Evolutionary conservation across 2,888 invertebrate species (phyloP).

Genomic region (Apotomis turbidana): DNA sequence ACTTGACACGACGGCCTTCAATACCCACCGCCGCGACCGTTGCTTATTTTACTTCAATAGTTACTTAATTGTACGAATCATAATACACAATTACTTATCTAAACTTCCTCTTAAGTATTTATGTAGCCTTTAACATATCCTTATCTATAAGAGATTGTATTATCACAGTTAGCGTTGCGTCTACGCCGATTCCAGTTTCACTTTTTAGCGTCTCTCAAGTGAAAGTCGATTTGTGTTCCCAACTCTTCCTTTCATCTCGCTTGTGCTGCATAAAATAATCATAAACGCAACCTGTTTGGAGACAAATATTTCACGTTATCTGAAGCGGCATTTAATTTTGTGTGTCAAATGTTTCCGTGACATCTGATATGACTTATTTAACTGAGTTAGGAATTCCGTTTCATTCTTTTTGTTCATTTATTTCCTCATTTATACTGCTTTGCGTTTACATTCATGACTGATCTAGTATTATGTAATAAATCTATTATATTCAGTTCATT

Average conservation of each 20-base stretch:
- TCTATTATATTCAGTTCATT: constrained; percentile 30
- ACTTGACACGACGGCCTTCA: constrained; percentile 57
- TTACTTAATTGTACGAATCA: constrained; percentile 24
- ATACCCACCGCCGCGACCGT: constrained; percentile 49
- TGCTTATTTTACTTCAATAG: constrained; percentile 34
- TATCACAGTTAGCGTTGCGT: constrained; percentile 64
- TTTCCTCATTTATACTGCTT: background rate
- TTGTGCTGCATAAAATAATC: constrained; percentile 54
- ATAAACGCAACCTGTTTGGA: constrained; percentile 51
- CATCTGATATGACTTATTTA: constrained; percentile 16
- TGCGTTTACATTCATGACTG: background rate
- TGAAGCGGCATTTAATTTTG: constrained; percentile 1
- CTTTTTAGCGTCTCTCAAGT: constrained; percentile 78
- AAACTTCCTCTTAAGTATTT: constrained; percentile 33
- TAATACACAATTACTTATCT: constrained; percentile 10
- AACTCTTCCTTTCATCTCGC: constrained; percentile 74
- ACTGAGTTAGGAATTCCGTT: background rate
- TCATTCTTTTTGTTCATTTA: background rate
- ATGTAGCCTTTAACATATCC: constrained; percentile 40
- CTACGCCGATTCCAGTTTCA: constrained; percentile 75
- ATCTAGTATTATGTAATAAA: background rate
- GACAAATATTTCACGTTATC: constrained; percentile 36
- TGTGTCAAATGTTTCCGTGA: constrained; percentile 21
- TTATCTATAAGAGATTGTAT: constrained; percentile 45
- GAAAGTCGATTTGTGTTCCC: constrained; percentile 75